Evolutionary conservation across 2,113 vertebrate species (phyloP).

Genomic region (Rhynchomys soricoides): DNA sequence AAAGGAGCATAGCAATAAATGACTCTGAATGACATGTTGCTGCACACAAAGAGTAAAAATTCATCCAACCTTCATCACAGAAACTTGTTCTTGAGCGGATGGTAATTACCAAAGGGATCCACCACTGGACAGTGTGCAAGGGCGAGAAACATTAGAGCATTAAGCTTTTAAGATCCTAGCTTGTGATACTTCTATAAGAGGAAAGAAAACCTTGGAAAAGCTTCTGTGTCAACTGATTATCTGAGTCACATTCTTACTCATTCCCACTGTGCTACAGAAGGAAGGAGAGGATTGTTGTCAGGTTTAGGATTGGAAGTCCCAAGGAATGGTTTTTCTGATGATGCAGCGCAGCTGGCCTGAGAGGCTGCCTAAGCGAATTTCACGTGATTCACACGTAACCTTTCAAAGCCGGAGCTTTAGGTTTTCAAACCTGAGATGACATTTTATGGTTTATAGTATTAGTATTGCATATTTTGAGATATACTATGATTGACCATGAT

Average conservation of each 20-base stretch:
- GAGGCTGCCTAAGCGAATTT: not conserved
- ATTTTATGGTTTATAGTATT: not conserved
- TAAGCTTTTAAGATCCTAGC: not conserved
- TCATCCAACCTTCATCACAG: not conserved
- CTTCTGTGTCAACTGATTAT: not conserved
- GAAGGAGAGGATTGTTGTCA: not conserved
- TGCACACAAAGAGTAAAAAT: not conserved
- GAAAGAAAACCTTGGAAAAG: not conserved
- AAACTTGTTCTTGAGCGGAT: not conserved
- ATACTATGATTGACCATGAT: not conserved
- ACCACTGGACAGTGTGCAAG: not conserved
- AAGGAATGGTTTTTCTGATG: not conserved
- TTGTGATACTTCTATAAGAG: constrained; percentile 25
- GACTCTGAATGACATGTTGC: not conserved
- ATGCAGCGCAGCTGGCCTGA: not conserved
- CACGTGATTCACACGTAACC: not conserved
- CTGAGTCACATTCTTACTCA: not conserved
- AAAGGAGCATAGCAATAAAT: not conserved
- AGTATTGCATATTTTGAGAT: constrained; percentile 16
- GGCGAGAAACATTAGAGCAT: too few species aligned
- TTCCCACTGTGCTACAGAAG: not conserved
- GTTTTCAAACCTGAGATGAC: not conserved
- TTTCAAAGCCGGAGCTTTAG: not conserved
- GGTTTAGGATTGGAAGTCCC: not conserved
- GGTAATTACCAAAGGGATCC: not conserved